phyloP scores from a whole-genome alignment of 2,797 vertebrate genomes.

The Perodicticus potto region DNA sequence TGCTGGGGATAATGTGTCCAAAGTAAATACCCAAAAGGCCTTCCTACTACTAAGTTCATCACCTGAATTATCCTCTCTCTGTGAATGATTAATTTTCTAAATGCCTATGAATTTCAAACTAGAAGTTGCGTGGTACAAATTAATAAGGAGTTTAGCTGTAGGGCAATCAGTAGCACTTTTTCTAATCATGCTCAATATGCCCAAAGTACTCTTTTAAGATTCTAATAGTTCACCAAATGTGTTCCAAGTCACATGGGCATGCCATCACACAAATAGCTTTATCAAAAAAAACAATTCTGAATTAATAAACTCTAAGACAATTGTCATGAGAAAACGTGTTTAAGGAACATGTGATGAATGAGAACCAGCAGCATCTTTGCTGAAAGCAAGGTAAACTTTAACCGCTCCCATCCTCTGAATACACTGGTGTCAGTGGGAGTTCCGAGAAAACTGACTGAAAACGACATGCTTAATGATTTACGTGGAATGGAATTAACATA shows the following conservation, averaged over 20 bases:
- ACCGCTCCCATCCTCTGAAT: background rate
- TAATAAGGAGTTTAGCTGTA: slow-evolving; percentile 82
- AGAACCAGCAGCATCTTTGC: background rate
- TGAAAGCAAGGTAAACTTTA: background rate
- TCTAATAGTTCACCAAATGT: slow-evolving; percentile 74
- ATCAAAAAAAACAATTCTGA: slow-evolving; percentile 67
- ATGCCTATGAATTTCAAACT: slow-evolving; percentile 81
- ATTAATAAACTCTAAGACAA: slow-evolving; percentile 48
- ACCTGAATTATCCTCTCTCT: slow-evolving; percentile 79
- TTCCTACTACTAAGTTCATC: slow-evolving; percentile 76
- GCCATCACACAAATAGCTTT: slow-evolving; percentile 74
- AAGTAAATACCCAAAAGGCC: slow-evolving; percentile 79
- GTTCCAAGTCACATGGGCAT: slow-evolving; percentile 60
- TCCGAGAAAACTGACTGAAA: background rate
- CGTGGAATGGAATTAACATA: background rate
- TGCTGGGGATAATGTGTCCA: slow-evolving; percentile 76
- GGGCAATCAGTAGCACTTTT: slow-evolving; percentile 71
- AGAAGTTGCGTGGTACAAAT: slow-evolving; percentile 80
- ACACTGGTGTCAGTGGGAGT: background rate
- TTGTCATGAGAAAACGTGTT: slow-evolving; percentile 26
- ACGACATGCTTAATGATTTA: background rate
- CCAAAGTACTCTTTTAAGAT: slow-evolving; percentile 76
- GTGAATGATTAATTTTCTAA: slow-evolving; percentile 82
- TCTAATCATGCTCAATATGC: slow-evolving; percentile 74
- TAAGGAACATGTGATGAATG: background rate